Evolutionary conservation across 37 sponge, comb jelly and placozoan genomes (phyloP), one percentile per base, ranked within the genome.

Genomic region (Dysidea cf. avara): DNA sequence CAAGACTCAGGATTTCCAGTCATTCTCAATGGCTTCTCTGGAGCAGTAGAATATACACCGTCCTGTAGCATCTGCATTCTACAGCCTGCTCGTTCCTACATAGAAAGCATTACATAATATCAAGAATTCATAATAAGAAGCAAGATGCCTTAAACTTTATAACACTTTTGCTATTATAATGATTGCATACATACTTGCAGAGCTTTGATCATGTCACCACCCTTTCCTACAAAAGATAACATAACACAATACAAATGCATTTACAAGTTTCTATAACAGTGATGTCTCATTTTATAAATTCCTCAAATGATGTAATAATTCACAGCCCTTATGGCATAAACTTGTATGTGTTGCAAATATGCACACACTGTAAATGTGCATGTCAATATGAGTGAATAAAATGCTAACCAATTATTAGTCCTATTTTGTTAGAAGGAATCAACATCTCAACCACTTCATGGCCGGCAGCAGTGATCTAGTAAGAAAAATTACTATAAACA

Each of bases 21-120:
- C 77, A 96, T 93, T 30, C 90, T 86, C 51, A 96, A 83, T 9
- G 97, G 97, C 55, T 96, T 96, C 60, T 96, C 94, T 12, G 91
- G 86, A 26, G 94, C 78, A 66, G 64, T 84, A 21, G 85, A 69
- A 74, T 80, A 93, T 35, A 47, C 70, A 1, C 94, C 90, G 71
- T 97, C 99, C 71, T 97, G 99, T 31, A 97, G 86, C 90, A 97
- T 94, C 71, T 90, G 92, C 94, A 97, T 91, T 56, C 87, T 86
- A 53, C 94, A 93, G 0, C 91, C 94, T 59, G 94, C 90, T 39
- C 79, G 68, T 65, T 97, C 94, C 91, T 96, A 81, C 4, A 75
- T 34, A 66, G 18, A 61, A 21, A 35, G 48, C 51, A 24, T 39
- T 11, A 16, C 25, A 59, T 13, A 61, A 11, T 56, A 18, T 20